Percentiles rank a stretch among this genome's conserved stretches.
phyloP scores from a whole-genome alignment of 2,888 invertebrate species.

The Tolmerus cingulatus region DNA sequence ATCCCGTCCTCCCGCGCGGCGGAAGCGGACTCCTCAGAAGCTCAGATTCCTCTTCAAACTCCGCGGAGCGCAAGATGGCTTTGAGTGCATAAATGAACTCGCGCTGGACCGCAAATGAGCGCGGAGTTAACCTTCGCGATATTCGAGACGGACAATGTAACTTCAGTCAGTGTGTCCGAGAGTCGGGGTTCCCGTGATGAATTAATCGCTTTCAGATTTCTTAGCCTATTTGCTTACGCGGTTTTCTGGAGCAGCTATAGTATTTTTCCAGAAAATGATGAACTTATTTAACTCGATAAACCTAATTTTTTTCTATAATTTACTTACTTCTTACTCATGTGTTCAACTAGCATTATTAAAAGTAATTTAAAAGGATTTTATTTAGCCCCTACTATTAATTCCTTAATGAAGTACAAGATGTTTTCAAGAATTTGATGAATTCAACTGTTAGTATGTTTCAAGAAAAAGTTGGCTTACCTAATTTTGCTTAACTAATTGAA shows the following conservation, averaged over 20 bases:
- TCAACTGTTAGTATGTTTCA: too few relatives aligned
- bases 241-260: neutral
- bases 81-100: neutral
- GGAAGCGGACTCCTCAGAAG: neutral
- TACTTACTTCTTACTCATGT: too few relatives aligned
- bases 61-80: neutral
- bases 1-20: neutral
- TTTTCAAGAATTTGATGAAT: too few relatives aligned
- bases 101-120: neutral
- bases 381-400: too few relatives aligned
- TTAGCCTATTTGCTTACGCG: neutral
- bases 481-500: too few relatives aligned
- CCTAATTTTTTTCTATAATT: too few relatives aligned
- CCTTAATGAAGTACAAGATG: too few relatives aligned
- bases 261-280: too few relatives aligned
- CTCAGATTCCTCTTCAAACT: neutral
- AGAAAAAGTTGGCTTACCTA: too few relatives aligned
- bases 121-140: neutral
- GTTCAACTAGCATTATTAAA: too few relatives aligned
- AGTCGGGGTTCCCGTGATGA: neutral
- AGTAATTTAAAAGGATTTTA: too few relatives aligned
- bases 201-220: neutral
- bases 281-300: too few relatives aligned
- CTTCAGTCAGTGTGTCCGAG: neutral
- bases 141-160: neutral